These are phyloP conservation scores for Aphodius granarius DNA, from an alignment of 2,888 invertebrate species.

Conservation along the genomic window DNA sequence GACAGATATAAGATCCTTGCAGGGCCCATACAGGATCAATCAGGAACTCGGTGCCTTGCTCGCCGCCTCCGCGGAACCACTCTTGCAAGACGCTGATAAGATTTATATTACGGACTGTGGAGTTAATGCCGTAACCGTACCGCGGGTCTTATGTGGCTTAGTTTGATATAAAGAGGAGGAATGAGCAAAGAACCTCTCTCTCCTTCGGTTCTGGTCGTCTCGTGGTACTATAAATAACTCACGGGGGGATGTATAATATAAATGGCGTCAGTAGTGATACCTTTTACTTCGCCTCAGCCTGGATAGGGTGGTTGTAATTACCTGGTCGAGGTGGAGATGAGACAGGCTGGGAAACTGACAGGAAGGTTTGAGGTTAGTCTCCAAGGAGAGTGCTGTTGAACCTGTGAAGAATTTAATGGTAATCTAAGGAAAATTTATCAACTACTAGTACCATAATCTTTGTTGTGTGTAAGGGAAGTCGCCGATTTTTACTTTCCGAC, in stretches of 20 bases:
- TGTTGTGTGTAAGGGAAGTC: too few relatives aligned
- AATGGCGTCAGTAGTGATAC: background rate
- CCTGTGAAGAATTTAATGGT: too few relatives aligned
- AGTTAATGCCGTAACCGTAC: constrained; percentile 42
- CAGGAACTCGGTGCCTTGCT: constrained; percentile 43
- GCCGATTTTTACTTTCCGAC: too few relatives aligned
- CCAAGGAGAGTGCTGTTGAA: too few relatives aligned
- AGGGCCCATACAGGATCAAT: constrained; percentile 48
- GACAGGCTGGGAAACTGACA: background rate
- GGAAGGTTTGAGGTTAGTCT: background rate
- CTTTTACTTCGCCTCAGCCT: background rate
- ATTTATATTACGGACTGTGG: constrained; percentile 47
- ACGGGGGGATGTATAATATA: background rate
- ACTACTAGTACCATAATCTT: too few relatives aligned
- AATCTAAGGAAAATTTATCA: too few relatives aligned
- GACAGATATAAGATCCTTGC: constrained; percentile 48
- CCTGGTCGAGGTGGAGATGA: background rate
- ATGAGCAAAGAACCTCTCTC: background rate
- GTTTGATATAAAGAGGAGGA: constrained; percentile 11
- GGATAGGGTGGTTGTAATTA: background rate
- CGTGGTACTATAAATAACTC: background rate
- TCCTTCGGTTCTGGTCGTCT: background rate
- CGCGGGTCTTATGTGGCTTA: constrained; percentile 35
- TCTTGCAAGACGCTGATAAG: constrained; percentile 57
- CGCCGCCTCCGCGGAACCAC: constrained; percentile 40